Percentiles rank a stretch among this genome's conserved stretches.
These are phyloP conservation scores for Leptura quadrifasciata DNA, from an alignment of 2,888 invertebrate genomes.

Conservation along the genomic window DNA sequence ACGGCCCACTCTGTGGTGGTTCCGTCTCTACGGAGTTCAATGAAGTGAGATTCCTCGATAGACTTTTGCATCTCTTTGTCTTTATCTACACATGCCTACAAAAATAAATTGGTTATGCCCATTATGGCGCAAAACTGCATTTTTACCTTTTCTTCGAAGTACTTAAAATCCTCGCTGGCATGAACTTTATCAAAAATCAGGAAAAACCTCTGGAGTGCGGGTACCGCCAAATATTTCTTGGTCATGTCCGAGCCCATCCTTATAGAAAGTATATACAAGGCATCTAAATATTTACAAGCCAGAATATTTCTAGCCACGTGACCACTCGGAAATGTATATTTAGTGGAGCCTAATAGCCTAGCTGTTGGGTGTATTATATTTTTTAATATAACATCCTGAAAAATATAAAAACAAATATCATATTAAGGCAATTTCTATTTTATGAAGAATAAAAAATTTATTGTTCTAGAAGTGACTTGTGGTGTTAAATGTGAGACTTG, in stretches of 20 bases:
- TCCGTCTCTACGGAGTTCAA: conserved; percentile 79
- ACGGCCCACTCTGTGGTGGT: conserved; percentile 79
- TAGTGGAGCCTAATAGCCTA: conserved; percentile 86
- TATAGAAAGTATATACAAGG: conserved; percentile 86
- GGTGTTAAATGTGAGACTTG: too few relatives aligned
- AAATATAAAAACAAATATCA: not conserved
- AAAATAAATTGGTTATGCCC: conserved; percentile 13
- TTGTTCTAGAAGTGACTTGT: too few relatives aligned
- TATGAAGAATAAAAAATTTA: too few relatives aligned
- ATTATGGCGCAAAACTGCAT: not conserved
- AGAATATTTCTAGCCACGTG: conserved; percentile 83
- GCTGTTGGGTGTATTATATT: conserved; percentile 90
- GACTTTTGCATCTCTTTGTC: conserved; percentile 31
- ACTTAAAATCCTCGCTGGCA: conserved; percentile 67
- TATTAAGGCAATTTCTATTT: conserved; percentile 34
- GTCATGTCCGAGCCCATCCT: conserved; percentile 88
- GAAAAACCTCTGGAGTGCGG: conserved; percentile 85
- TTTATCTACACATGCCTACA: conserved; percentile 39
- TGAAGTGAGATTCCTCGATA: conserved; percentile 66
- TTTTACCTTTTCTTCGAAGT: conserved; percentile 47
- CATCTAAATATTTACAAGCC: conserved; percentile 88
- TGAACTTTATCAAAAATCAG: conserved; percentile 87
- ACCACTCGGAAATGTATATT: conserved; percentile 89
- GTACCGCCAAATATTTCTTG: conserved; percentile 82
- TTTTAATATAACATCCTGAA: conserved; percentile 89